Evolutionary conservation across 2,113 vertebrate species (phyloP), one percentile per base, ranked within the genome.

Genomic region (Aplodontia rufa): DNA sequence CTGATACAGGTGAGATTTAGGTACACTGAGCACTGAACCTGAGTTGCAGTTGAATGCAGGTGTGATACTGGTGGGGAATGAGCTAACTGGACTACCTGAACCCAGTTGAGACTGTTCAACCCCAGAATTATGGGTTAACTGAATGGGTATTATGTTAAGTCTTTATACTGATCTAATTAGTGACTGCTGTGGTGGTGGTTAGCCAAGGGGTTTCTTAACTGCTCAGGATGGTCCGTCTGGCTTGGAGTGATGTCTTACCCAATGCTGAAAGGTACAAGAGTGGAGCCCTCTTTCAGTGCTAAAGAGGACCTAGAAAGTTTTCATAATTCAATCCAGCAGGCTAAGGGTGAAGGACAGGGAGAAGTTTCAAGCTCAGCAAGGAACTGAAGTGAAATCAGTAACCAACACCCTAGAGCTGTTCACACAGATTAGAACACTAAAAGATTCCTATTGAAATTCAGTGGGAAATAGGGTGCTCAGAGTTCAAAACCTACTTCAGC

Each of bases 311-410:
- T 76, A 11, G 64, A 60, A 51, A 66, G 51, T 3, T 49, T 60
- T 74, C 17, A 6, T 30, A 66, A 17, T 7, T 90, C 30, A 78
- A 72, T 22, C 19, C 32, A 58, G 30, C 28, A 79, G 16, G 60
- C 37, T 40, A 30, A 92, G 17, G 14, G 8, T 78, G 24, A 71
- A 42, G 40, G 24, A 13, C 69, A 96, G 71, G 30, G 26, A 40
- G 10, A 90, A 11, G 26, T n/a, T 94, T 90, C 17, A 49, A 22
- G 16, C 32, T 62, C 49, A 95, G 11, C 20, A 51, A 35, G 24
- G 1, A 91, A 84, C 45, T 78, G 14, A 51, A 85, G 16, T 58
- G n/a, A 93, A 92, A 88, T 88, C 78, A 88, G 51, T 64, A 89
- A 72, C 5, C 11, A 35, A 35, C 1, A 51, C 5, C 16, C 81